Conservation (phyloP, 2,113 vertebrate species). For the Salvelinus sp. region DNA sequence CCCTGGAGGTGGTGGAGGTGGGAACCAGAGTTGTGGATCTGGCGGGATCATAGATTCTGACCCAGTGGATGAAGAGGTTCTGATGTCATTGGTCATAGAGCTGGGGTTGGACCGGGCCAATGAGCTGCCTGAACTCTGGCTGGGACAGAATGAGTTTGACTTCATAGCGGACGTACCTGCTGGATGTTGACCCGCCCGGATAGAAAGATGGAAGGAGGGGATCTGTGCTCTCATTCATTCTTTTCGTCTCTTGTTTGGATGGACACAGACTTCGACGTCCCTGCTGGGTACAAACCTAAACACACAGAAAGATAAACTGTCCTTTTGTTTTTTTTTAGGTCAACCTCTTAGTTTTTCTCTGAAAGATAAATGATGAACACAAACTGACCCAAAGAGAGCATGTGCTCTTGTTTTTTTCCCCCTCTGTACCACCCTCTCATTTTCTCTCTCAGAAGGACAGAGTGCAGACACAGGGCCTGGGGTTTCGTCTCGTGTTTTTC, state of each 20-base stretch:
- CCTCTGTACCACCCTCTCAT: no score
- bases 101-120: conserved; percentile 82
- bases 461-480: no score
- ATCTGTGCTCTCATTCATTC: not conserved
- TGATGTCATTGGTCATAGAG: conserved; percentile 82
- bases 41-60: conserved; percentile 76
- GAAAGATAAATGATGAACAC: not conserved
- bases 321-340: no score
- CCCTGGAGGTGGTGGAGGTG: conserved; percentile 47
- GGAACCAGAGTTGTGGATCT: conserved; percentile 36
- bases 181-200: conserved; percentile 63
- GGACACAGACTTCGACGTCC: not conserved
- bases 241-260: not conserved
- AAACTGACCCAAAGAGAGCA: no score
- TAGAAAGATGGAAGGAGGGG: not conserved
- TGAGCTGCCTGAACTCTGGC: conserved; percentile 85
- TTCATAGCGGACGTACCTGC: conserved; percentile 77
- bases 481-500: no score
- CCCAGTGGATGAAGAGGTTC: conserved; percentile 81
- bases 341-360: no score
- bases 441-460: no score
- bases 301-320: not conserved
- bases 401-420: no score
- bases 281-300: not conserved
- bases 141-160: conserved; percentile 86